Base-by-base conservation (phyloP, 1,140 invertebrate species). In the Saxidomus purpurata region DNA sequence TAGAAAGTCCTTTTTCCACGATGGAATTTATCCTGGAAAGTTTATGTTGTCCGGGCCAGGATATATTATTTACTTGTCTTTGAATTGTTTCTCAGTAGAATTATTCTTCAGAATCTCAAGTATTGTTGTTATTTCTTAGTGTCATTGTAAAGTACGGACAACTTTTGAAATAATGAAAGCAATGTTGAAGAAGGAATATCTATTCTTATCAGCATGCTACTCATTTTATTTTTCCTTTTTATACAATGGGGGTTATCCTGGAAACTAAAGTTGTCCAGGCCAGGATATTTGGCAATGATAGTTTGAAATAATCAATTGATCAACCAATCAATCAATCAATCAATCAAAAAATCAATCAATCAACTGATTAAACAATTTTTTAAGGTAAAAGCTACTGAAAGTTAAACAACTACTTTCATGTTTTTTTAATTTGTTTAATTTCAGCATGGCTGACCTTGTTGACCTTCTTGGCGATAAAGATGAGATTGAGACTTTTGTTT, bases 181-280 rank as follows among this genome's bases (percentile, higher is more conserved):
- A 38, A 43, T 34, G n/a, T 11, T 76, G 40, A 22, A 43, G 34
- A 76, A 19, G 34, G 31, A 47, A 76, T 76, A n/a, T 76, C 19
- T 11, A 19, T 55, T 55, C 52, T 19, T 55, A 55, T 55, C 52
- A 15, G 52, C 13, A 15, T 19, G 8, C 19, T 4, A 19, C 22
- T 55, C 13, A 19, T 8, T n/a, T 11, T 55, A n/a, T 19, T 19
- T 13, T 55, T 4, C 13, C 4, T 2, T 55, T 55, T 15, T 13
- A 55, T 76, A 40, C 40, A 22, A 76, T 76, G 71, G 71, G 40
- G 38, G 34, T 76, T 40, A 76, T 76, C 71, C 71, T 76, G 71
- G 71, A 76, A 40, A 40, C 40, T 76, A 31, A 40, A 38, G 34
- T 43, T 76, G 71, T 76, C 71, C 71, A 40, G 71, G 36, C 71